Evolutionary conservation across 2,888 invertebrate species (phyloP), one percentile per base, ranked within the genome.

Genomic region (Andrena minutula): DNA sequence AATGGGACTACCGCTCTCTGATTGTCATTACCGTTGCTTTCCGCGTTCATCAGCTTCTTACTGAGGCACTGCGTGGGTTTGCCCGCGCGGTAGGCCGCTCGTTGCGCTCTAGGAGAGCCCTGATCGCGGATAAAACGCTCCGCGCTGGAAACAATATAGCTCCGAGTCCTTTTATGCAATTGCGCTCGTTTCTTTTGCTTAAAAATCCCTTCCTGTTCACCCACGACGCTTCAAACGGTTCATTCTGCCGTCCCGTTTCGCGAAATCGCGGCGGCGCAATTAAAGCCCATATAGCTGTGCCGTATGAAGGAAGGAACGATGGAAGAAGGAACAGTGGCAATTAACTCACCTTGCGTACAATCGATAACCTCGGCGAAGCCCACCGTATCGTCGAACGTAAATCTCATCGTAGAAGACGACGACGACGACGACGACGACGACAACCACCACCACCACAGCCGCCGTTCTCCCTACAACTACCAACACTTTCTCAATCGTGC

Each of bases 21-120:
- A 91, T 92, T 91, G 91, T 92, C 89, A 91, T 91, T 92, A 91
- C 91, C 90, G 91, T 91, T 91, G 86, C 86, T 88, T 89, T 87
- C 85, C 85, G 86, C 82, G 88, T 86, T 88, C 89, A 84, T 90
- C 87, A 82, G 78, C 79, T 83, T 85, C 83, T 75, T 60, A 53
- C 61, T 30, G 69, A 20, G 75, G 73, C 53, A 60, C 81, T 70
- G 78, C 79, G 76, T 81, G 81, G 83, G 85, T 82, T 87, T 74
- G 56, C 56, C 83, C 74, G 75, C 79, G 80, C 74, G 61, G 32
- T 71, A 35, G 35, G 30, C 65, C 47, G 56, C 71, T 75, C 73
- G 79, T 30, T 71, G 68, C 70, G 41, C 23, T 73, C 49, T 51
- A 60, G 73, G 72, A 49, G 81, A 83, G 72, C 83, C 73, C 77